Evolutionary conservation across 1,140 invertebrate genomes (phyloP), one percentile per base, ranked within the genome.

Genomic region (Drusus annulatus): DNA sequence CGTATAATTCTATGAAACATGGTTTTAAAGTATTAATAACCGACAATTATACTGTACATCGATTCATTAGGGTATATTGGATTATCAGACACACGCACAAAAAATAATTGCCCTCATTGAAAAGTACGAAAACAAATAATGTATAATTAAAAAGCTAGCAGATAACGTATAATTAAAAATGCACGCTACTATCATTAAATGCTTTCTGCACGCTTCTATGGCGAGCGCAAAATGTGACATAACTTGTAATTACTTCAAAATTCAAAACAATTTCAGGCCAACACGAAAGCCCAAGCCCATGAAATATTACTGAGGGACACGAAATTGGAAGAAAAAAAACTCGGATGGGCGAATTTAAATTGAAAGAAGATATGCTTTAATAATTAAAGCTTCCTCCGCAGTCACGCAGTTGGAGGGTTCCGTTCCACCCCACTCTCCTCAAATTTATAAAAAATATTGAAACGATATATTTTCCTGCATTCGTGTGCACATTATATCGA

Each of bases 341-440:
- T 36, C 17, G 36, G 45, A 17, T 16, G 63, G 21, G 25, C 16
- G 69, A 68, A 16, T 45, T 69, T 50, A 69, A 69, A 50, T 50
- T 69, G 31, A 78, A 78, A 75, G 51, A 69, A 79, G 74, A 78
- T 80, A 65, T 80, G 78, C 78, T 76, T 82, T 80, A 78, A 75
- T 82, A 82, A 82, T 82, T 82, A 82, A 82, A 80, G 78, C 78
- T 78, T 80, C 63, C 63, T 71, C 60, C 60, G 52, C 71, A 76
- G 62, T 79, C 73, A 78, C 36, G 62, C 65, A 73, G 19, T 25
- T n/a, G 68, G 65, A 73, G 81, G 78, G 60, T 65, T 23, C 15
- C 36, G 15, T 76, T 50, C 23, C 60, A 76, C 60, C 31, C 60
- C 36, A 36, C 63, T 56, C 54, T 56, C 54, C 54, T 21, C 54